These are phyloP conservation scores for Gastracanthus pulcherrimus DNA, from an alignment of 2,888 invertebrate species.

Conservation along the genomic window DNA sequence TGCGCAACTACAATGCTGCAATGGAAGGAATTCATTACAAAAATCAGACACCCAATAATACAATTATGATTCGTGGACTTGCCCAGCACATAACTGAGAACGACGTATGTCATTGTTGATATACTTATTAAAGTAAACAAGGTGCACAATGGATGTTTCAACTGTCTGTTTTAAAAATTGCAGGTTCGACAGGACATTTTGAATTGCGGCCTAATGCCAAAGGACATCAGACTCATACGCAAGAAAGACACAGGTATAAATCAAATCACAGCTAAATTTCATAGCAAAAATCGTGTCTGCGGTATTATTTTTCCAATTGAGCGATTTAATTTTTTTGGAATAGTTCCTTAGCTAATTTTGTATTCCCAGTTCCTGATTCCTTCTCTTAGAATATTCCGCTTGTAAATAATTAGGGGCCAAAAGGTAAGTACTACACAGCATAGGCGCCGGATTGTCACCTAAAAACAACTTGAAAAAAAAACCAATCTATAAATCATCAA, in stretches of 20 bases:
- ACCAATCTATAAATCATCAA: not conserved
- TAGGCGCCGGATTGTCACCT: slow-evolving; percentile 41
- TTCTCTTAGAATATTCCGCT: slow-evolving; percentile 46
- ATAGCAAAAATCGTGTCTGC: slow-evolving; percentile 31
- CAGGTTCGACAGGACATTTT: slow-evolving; percentile 89
- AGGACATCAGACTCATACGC: slow-evolving; percentile 89
- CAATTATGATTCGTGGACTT: slow-evolving; percentile 87
- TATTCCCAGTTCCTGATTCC: slow-evolving; percentile 46
- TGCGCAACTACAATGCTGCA: slow-evolving; percentile 71
- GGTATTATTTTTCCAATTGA: slow-evolving; percentile 43
- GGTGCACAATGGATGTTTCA: not conserved
- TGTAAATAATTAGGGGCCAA: slow-evolving; percentile 52
- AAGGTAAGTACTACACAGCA: slow-evolving; percentile 49
- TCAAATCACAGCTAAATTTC: slow-evolving; percentile 32
- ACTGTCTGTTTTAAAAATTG: slow-evolving; percentile 5
- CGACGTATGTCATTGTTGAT: slow-evolving; percentile 81
- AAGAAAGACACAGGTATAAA: slow-evolving; percentile 90
- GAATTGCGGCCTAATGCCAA: slow-evolving; percentile 86
- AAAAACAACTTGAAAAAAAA: slow-evolving; percentile 3
- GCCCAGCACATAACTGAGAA: slow-evolving; percentile 88
- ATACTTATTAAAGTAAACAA: not conserved
- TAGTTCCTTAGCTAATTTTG: slow-evolving; percentile 47
- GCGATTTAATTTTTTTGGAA: slow-evolving; percentile 44
- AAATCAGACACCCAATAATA: slow-evolving; percentile 83
- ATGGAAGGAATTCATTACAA: slow-evolving; percentile 79